These are phyloP conservation scores for Morphnarchus princeps DNA, from an alignment of 2,113 vertebrate species.

Conservation along the genomic window DNA sequence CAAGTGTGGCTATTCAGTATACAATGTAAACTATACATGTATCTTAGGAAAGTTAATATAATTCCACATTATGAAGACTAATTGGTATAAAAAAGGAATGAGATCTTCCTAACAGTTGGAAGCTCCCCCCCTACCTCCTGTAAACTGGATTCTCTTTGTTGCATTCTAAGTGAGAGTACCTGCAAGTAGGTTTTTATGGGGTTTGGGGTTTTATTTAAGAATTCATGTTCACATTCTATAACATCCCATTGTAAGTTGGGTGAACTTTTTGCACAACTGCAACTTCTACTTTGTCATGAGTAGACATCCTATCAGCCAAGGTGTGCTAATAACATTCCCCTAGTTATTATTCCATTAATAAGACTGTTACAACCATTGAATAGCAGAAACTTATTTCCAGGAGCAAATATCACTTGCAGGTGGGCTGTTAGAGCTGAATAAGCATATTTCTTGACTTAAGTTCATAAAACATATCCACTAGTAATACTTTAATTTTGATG, in stretches of 20 bases:
- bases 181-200: neutral
- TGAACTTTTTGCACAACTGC: neutral
- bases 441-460: constrained; percentile 72
- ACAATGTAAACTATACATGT: neutral
- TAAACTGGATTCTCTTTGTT: neutral
- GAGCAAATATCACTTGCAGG: constrained; percentile 53
- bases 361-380: constrained; percentile 63
- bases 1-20: neutral
- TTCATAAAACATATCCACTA: constrained; percentile 69
- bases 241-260: neutral
- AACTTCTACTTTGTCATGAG: neutral
- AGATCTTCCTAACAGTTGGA: neutral
- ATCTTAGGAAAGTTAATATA: neutral
- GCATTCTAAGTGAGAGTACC: neutral
- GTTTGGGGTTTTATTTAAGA: neutral
- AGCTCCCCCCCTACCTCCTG: neutral
- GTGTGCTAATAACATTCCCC: neutral
- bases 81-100: neutral
- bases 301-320: constrained; percentile 12
- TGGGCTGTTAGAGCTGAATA: constrained; percentile 71
- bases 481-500: constrained; percentile 70
- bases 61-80: neutral
- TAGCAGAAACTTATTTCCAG: constrained; percentile 62
- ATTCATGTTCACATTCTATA: accelerated
- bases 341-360: constrained; percentile 79